These are phyloP conservation scores for Chaetorhynchus papuensis DNA, from an alignment of 2,113 vertebrate genomes.

Conservation along the genomic window DNA sequence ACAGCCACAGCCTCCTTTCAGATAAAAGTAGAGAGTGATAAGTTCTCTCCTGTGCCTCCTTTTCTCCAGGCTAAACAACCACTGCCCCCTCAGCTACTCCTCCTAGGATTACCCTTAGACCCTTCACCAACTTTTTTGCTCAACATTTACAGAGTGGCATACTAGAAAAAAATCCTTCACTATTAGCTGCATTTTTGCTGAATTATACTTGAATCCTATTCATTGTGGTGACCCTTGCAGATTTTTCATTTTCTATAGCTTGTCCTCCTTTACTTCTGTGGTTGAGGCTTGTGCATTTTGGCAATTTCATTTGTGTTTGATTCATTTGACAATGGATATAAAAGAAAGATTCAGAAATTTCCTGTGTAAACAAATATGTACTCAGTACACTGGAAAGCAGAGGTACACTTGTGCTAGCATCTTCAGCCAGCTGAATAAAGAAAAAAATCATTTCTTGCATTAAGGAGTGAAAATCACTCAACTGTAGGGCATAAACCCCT, in stretches of 20 bases:
- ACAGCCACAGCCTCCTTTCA: neutral
- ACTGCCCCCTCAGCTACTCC: accelerated
- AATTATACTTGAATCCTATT: neutral
- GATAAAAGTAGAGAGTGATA: neutral
- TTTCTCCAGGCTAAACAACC: neutral
- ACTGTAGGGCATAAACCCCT: accelerated
- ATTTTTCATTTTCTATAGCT: neutral
- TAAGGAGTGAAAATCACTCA: neutral
- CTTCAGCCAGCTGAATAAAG: neutral
- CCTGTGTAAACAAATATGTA: neutral
- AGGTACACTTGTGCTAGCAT: neutral
- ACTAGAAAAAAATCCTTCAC: neutral
- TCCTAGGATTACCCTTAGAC: too few species aligned
- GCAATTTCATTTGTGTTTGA: neutral
- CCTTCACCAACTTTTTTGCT: neutral
- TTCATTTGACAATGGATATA: neutral
- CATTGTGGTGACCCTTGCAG: neutral
- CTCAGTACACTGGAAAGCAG: neutral
- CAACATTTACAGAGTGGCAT: neutral
- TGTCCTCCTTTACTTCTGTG: neutral
- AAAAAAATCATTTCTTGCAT: neutral
- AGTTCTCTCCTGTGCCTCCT: neutral
- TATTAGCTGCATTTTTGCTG: neutral
- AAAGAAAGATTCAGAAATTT: neutral
- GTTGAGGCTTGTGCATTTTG: neutral